Base-by-base conservation (phyloP, 2,797 vertebrate genomes). In the Galaxias olidus region DNA sequence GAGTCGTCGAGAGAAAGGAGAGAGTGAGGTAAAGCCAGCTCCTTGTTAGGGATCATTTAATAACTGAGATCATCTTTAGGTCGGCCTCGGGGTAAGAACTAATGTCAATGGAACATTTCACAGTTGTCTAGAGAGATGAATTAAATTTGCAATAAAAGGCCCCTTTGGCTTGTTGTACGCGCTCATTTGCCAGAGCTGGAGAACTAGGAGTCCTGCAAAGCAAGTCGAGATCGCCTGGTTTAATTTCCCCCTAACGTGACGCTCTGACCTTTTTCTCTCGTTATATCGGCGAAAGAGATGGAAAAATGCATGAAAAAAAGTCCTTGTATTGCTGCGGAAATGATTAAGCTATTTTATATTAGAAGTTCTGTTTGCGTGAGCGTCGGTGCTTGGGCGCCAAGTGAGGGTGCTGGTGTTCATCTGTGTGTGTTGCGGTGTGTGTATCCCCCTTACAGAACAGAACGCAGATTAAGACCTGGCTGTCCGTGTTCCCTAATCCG, bases 61-160 rank as follows among this genome's bases (percentile, higher is more conserved):
- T 96, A 97, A 95, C 93, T 92, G 93, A 95, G 94, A 96, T 96
- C 94, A 95, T 96, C 94, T 97, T 95, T 95, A 93, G 88, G 92
- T 94, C 93, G 89, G 94, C 95, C 94, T 94, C 89, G 90, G 94
- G 96, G 93, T 96, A 96, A 95, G 94, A 94, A 95, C 94, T 96
- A 96, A 98, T 96, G 96, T 98, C 95, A 96, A 95, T 94, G 94
- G 94, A 93, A 94, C 94, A 97, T 98, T 96, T 98, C 95, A 97
- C 95, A 97, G 95, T 96, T 96, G 94, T 97, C 94, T 95, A 94
- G 94, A 96, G 95, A 96, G 96, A 96, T 96, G 94, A 97, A 97
- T 96, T 95, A 96, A 93, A 96, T 95, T 94, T 95, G 94, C 93
- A 94, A 91, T 95, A 95, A 96, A 95, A 95, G 93, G 89, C 93